Base-by-base conservation (phyloP, 2,113 vertebrate genomes). In the Arenaria interpres region DNA sequence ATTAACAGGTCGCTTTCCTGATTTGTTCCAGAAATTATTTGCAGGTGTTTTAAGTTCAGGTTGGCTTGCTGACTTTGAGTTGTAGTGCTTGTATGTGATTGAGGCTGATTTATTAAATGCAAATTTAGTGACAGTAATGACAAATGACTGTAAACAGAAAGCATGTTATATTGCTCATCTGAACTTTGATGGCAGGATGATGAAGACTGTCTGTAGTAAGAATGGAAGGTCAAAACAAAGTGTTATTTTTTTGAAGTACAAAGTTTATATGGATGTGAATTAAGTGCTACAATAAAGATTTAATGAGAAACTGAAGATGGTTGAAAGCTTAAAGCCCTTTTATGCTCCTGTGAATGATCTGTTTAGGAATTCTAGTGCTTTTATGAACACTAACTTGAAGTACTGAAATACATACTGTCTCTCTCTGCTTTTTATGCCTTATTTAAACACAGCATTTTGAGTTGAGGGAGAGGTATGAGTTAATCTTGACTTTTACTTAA, bases 211-310 rank as follows among this genome's bases (percentile, higher is more conserved):
- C 54, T 1, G 1, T 35, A 79, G 50, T 75, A 77, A 76, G 54
- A 88, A 74, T 39, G 32, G 45, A 78, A 90, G 78, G 74, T 93
- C 53, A 83, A 93, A 87, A 53, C n/a, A 30, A 78, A 93, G 53
- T 43, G 39, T 78, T 81, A 12, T 53, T 89, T 91, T 89, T 62
- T 75, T 88, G 62, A 85, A 51, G 62, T 88, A 72, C 54, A 46
- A 71, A 50, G 77, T 35, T 30, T 54, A 22, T 48, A 33, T 93
- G 90, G 62, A 73, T 56, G 71, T 54, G 48, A 95, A 83, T 85
- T 82, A 88, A 85, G 35, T 76, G 67, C 71, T 90, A 41, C 57
- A 66, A 20, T 93, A 97, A 94, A 92, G 78, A 79, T 76, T 91
- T 88, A 94, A 91, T 73, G 74, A 88, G 92, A 88, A 90, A 57